Evolutionary conservation across 1,140 invertebrate species (phyloP).

Genomic region (Drosophila melanogaster): Release_6_plus_ISO1_MT NT_033777.3:8741501-8742000

Average conservation of each 20-base stretch:
- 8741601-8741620: slow-evolving; percentile 20
- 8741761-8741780: slow-evolving; percentile 31
- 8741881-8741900: slow-evolving; percentile 51
- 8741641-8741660: slow-evolving; percentile 11
- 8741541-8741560: slow-evolving; percentile 29
- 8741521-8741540: slow-evolving; percentile 44
- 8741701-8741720: slow-evolving; percentile 34
- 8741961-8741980: slow-evolving; percentile 38
- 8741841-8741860: slow-evolving; percentile 44
- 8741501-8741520: slow-evolving; percentile 44
- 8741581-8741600: slow-evolving; percentile 34
- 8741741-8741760: slow-evolving; percentile 53
- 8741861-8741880: slow-evolving; percentile 49
- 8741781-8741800: slow-evolving; percentile 52
- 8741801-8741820: slow-evolving; percentile 13
- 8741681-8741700: slow-evolving; percentile 28
- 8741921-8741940: slow-evolving; percentile 1
- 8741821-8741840: slow-evolving; percentile 40
- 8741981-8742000: slow-evolving; percentile 42
- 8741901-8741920: slow-evolving; percentile 25
- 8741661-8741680: slow-evolving; percentile 39
- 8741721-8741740: slow-evolving; percentile 30
- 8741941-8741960: slow-evolving; percentile 22
- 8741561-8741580: slow-evolving; percentile 37
- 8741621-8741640: slow-evolving; percentile 19